Percentiles rank a stretch among this genome's conserved stretches.
Evolutionary conservation across 2,113 vertebrate genomes (phyloP).

Genomic region (Parus major): DNA sequence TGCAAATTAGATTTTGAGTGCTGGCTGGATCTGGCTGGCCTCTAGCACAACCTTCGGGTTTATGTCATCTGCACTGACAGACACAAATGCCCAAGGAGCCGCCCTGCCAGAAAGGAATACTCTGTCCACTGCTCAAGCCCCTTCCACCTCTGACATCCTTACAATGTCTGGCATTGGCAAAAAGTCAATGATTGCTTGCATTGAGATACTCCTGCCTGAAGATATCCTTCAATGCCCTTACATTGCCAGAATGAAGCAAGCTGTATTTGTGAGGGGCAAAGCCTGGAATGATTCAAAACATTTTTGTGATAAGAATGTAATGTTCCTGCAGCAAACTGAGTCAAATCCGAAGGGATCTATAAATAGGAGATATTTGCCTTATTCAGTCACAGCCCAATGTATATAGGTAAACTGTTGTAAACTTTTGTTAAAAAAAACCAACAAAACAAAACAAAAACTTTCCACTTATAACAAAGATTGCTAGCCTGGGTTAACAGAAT

Average conservation of each 20-base stretch:
- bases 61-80: neutral
- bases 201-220: neutral
- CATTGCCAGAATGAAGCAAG: neutral
- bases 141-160: neutral
- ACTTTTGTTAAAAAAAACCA: neutral
- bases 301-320: neutral
- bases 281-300: neutral
- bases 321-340: fast-evolving
- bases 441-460: neutral
- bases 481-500: neutral
- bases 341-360: neutral
- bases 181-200: neutral
- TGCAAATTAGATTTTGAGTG: neutral
- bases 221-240: neutral
- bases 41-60: neutral
- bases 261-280: neutral
- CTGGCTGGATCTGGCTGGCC: neutral
- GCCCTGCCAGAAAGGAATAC: neutral
- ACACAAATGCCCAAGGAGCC: neutral
- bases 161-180: neutral
- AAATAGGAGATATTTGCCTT: neutral
- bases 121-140: neutral
- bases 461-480: neutral
- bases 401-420: neutral
- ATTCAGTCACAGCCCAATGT: neutral